Percentiles rank a stretch among this genome's conserved stretches.
These are phyloP conservation scores for Tolmerus cingulatus DNA, from an alignment of 2,888 invertebrate genomes.

Conservation along the genomic window DNA sequence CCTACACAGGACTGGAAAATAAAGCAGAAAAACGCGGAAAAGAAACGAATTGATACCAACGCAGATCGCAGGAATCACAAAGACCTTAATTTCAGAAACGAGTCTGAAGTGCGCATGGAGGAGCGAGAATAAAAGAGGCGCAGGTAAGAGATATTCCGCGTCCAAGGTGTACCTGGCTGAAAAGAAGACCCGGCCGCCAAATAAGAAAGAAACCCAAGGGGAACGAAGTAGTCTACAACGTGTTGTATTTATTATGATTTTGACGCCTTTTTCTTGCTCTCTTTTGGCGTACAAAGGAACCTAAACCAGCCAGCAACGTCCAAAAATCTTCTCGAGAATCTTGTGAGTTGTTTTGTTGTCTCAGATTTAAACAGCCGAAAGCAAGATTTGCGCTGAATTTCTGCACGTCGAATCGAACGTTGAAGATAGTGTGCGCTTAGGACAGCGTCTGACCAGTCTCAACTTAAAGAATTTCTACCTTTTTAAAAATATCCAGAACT, in stretches of 20 bases:
- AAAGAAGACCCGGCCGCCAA: neutral
- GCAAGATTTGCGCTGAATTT: neutral
- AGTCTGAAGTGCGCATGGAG: neutral
- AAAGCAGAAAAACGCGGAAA: neutral
- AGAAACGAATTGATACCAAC: constrained; percentile 21
- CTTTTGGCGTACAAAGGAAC: neutral
- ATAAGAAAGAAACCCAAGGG: neutral
- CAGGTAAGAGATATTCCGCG: constrained; percentile 9
- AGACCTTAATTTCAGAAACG: constrained; percentile 14
- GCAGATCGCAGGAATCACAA: neutral
- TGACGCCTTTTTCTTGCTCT: constrained; percentile 30
- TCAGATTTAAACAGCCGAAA: neutral
- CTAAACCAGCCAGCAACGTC: neutral
- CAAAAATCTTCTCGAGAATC: neutral
- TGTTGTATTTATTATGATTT: constrained; percentile 37
- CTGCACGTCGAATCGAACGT: neutral
- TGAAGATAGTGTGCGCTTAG: neutral
- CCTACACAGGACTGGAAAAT: neutral
- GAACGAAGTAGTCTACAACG: constrained; percentile 25
- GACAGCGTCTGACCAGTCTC: neutral
- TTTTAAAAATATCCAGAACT: constrained; percentile 20
- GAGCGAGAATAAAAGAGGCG: constrained; percentile 9
- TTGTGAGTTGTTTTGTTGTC: neutral
- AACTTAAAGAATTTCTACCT: neutral
- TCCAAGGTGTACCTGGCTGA: constrained; percentile 6